Evolutionary conservation across 2,888 invertebrate genomes (phyloP), one percentile per base, ranked within the genome.

Genomic region (Celastrina argiolus): DNA sequence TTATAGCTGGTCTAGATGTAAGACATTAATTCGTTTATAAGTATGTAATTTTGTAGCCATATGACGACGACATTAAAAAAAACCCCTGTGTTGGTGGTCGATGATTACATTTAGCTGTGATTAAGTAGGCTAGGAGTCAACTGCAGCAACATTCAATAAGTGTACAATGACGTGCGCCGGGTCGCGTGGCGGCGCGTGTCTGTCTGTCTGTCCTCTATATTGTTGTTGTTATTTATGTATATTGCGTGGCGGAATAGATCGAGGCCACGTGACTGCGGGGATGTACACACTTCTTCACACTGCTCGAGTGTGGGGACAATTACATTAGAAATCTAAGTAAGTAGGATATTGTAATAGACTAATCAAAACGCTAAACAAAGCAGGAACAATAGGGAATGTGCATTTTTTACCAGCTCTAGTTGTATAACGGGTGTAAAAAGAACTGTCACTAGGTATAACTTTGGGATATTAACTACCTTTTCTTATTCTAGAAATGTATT

Each of bases 171-270:
- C 79, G 82, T 81, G 80, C 78, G 84, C 83, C 83, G 78, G 77
- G 76, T 22, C 51, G 75, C 71, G 75, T 76, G 78, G 72, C 67
- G 68, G 80, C 85, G 79, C 83, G 84, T 82, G 86, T 68, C 81
- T 71, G 70, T 6, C 71, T 73, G 72, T 72, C 73, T 74, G 76
- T 70, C 70, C 72, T 73, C 76, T 83, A 85, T 87, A 84, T 87
- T 81, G 79, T 79, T 77, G 71, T 71, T 76, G 81, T 87, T 88
- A 89, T 89, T 90, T 90, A 90, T 90, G 90, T 86, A 88, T 87
- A 89, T 88, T 83, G 79, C 76, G 75, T 77, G 74, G 71, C 39
- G 58, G 39, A 58, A 58, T 77, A 78, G 78, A 83, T 82, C 81
- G 80, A 65, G 69, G 82, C 69, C 86, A 84, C 86, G 86, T 26